Evolutionary conservation across 2,888 invertebrate genomes (phyloP).

Genomic region (Parasteatoda lunata): DNA sequence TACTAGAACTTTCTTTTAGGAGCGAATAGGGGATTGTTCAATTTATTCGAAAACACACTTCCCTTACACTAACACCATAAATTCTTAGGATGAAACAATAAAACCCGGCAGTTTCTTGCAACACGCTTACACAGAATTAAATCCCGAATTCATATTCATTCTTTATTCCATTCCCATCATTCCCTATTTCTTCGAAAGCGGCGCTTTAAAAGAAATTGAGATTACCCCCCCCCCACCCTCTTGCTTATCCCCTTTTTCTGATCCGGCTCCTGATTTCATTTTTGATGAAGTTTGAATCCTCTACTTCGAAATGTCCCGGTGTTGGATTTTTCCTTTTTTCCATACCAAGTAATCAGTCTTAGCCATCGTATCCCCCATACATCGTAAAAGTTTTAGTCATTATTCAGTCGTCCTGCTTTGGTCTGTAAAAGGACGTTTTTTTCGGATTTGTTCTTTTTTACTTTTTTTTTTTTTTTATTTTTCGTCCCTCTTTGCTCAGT

Average conservation of each 20-base stretch:
- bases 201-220: background rate
- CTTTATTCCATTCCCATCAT: background rate
- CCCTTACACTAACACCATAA: background rate
- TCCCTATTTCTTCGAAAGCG: background rate
- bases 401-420: conserved; percentile 12
- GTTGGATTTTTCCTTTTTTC: conserved; percentile 3
- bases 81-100: background rate
- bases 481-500: background rate
- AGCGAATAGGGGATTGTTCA: too few relatives aligned
- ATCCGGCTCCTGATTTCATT: conserved; percentile 53
- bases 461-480: background rate
- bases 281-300: conserved; percentile 50
- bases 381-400: conserved; percentile 20
- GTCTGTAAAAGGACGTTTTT: background rate
- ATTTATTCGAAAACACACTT: too few relatives aligned
- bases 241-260: background rate
- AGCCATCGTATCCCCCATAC: conserved; percentile 8
- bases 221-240: conserved; percentile 1
- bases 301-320: background rate
- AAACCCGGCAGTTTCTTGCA: conserved; percentile 12
- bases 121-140: conserved; percentile 27
- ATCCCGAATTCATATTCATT: conserved; percentile 14
- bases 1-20: too few relatives aligned
- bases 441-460: conserved; percentile 2
- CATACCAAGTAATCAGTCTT: conserved; percentile 39